Evolutionary conservation across 2,888 invertebrate genomes (phyloP).

Genomic region (Seira musarum): DNA sequence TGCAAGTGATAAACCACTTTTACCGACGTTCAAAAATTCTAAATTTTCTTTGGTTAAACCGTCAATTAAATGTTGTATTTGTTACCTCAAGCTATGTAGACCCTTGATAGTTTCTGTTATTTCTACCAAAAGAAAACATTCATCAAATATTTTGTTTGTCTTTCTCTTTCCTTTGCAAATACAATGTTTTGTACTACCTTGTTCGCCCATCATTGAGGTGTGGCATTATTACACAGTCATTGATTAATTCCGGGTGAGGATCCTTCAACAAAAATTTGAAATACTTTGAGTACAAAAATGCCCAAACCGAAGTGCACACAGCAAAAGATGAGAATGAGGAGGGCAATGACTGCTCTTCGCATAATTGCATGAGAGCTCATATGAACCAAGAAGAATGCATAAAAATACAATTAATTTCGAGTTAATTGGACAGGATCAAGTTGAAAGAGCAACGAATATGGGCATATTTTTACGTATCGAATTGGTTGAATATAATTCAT

Average conservation of each 20-base stretch:
- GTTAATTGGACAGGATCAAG: conserved; percentile 27
- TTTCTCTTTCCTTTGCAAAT: too few species aligned
- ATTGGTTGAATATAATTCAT: conserved; percentile 13
- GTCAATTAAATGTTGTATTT: too few species aligned
- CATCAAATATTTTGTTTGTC: too few species aligned
- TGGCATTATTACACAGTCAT: background rate
- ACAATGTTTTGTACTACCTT: too few species aligned
- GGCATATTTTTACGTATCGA: background rate
- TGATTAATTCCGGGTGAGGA: background rate
- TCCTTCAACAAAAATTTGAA: background rate
- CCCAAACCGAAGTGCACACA: background rate
- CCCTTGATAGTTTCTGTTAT: too few species aligned
- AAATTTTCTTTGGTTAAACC: too few species aligned
- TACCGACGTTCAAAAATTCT: too few species aligned
- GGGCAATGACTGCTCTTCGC: conserved; percentile 31
- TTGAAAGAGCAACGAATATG: background rate
- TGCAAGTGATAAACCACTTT: too few species aligned
- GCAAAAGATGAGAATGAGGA: background rate
- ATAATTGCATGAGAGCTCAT: background rate
- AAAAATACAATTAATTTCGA: conserved; percentile 34
- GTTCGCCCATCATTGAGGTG: background rate
- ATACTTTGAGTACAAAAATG: background rate
- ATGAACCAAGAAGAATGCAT: conserved; percentile 13
- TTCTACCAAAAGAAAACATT: too few species aligned
- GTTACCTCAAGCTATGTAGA: too few species aligned